Evolutionary conservation across 2,888 invertebrate genomes (phyloP), one percentile per base, ranked within the genome.

Genomic region (Hirtodrosophila cameraria): DNA sequence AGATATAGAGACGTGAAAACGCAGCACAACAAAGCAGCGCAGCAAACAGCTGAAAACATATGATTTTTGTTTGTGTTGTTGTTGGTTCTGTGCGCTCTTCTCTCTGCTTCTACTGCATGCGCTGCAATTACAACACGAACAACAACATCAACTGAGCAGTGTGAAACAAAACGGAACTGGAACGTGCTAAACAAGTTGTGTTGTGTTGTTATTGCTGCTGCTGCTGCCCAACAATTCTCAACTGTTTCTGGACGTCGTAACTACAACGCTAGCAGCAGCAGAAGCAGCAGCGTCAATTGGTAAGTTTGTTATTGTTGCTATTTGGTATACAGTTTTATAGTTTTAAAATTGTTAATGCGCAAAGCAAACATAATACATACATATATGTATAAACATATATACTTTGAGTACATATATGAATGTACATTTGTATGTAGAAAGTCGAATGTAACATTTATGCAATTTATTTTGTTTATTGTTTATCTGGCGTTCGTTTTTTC

Each of bases 21-120:
- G 27, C 11, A 52, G 33, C 28, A 60, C 45, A 52, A 67, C 50
- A 45, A 58, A 45, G 35, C 35, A 46, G n/a, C n/a, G n/a, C n/a
- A 41, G 33, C 33, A 66, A 46, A 69, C 85, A 82, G 69, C 86
- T 79, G 65, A 85, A 77, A 87, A 88, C 87, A 88, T 85, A 87
- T 88, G 88, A 87, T 87, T 88, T 78, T 87, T 84, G 85, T 88
- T 83, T 85, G 80, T 82, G 80, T 76, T 86, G 68, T 75, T 59
- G 64, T 82, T 72, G 69, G 68, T 73, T 63, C 60, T 72, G 59
- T 49, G 54, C 74, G 66, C 57, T 52, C 41, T 50, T 61, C 61
- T 64, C 46, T 36, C 52, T 35, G 45, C 52, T 27, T 62, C 46
- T 33, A 16, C 58, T 31, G 39, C 33, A 20, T 45, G 15, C 46